A percentile compares a stretch with the other conserved stretches of the same genome.
Evolutionary conservation across 2,797 vertebrate species (phyloP).

Genomic region (Hemibagrus guttatus): DNA sequence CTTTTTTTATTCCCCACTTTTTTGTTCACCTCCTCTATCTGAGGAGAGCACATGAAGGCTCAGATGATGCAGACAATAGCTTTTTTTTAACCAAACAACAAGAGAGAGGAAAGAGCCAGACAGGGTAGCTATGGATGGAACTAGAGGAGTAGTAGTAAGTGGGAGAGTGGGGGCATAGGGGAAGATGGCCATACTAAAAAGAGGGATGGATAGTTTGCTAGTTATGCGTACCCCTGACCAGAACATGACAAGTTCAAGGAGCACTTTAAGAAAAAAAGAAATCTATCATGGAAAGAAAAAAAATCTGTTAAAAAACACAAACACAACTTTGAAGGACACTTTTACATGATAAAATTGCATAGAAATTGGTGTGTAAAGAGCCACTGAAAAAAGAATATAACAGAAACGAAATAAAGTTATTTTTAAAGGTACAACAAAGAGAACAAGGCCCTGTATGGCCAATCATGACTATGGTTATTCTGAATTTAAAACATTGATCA

Average conservation of each 20-base stretch:
- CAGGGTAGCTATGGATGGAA: constrained; percentile 69
- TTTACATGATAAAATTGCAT: constrained; percentile 44
- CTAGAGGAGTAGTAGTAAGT: constrained; percentile 51
- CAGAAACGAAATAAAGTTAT: constrained; percentile 52
- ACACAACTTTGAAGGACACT: constrained; percentile 61
- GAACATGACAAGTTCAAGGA: constrained; percentile 86
- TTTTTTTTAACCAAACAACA: constrained; percentile 86
- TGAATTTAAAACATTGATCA: constrained; percentile 1
- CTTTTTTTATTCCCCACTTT: constrained; percentile 67
- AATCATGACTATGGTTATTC: constrained; percentile 24
- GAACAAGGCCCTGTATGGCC: constrained; percentile 16
- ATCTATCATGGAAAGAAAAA: constrained; percentile 72
- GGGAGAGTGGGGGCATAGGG: constrained; percentile 54
- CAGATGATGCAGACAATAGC: constrained; percentile 90
- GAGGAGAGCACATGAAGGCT: constrained; percentile 84
- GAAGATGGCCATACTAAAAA: constrained; percentile 73
- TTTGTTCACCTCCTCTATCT: constrained; percentile 76
- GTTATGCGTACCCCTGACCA: constrained; percentile 92
- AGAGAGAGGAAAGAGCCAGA: constrained; percentile 79
- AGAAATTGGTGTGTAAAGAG: constrained; percentile 50
- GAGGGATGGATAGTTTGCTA: constrained; percentile 90
- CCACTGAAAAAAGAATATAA: constrained; percentile 35
- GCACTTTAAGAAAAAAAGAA: constrained; percentile 72
- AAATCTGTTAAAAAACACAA: constrained; percentile 55
- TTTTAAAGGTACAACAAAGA: constrained; percentile 62